Evolutionary conservation across 2,888 invertebrate genomes (phyloP).

Genomic region (Byasa hedistus): DNA sequence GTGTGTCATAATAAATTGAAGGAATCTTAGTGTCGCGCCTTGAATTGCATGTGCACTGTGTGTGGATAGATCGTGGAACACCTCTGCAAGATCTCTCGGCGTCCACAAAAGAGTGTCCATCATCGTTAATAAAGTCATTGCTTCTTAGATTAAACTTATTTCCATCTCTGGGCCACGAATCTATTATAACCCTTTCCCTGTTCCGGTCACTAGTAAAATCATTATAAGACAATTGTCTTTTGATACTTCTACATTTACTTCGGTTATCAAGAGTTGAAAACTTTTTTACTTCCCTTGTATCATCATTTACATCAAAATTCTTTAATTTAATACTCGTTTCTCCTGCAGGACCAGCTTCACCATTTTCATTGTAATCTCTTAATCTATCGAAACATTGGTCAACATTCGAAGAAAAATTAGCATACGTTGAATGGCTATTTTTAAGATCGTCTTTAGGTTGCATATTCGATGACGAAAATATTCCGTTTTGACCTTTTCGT

Average conservation of each 20-base stretch:
- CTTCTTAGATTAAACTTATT: slow-evolving; percentile 57
- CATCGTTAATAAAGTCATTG: slow-evolving; percentile 62
- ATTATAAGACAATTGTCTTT: slow-evolving; percentile 75
- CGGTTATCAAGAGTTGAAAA: slow-evolving; percentile 75
- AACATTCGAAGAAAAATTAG: slow-evolving; percentile 74
- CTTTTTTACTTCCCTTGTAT: slow-evolving; percentile 60
- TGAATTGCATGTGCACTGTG: slow-evolving; percentile 66
- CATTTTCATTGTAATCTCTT: slow-evolving; percentile 56
- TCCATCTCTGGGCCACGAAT: slow-evolving; percentile 62
- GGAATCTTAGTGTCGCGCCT: slow-evolving; percentile 59
- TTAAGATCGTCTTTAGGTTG: slow-evolving; percentile 66
- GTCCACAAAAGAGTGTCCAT: slow-evolving; percentile 63
- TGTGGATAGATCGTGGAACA: slow-evolving; percentile 50
- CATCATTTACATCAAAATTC: slow-evolving; percentile 69
- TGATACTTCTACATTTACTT: slow-evolving; percentile 70
- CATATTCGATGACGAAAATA: slow-evolving; percentile 62
- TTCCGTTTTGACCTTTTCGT: slow-evolving; percentile 68
- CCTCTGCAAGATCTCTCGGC: slow-evolving; percentile 61
- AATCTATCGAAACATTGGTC: slow-evolving; percentile 75
- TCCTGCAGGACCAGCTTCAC: slow-evolving; percentile 47
- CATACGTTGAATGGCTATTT: slow-evolving; percentile 64
- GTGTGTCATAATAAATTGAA: slow-evolving; percentile 70
- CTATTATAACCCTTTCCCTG: slow-evolving; percentile 57
- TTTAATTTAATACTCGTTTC: slow-evolving; percentile 66
- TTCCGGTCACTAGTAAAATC: slow-evolving; percentile 72